Conservation (phyloP, 2,113 vertebrate genomes). For the Nycticryphes semicollaris region DNA sequence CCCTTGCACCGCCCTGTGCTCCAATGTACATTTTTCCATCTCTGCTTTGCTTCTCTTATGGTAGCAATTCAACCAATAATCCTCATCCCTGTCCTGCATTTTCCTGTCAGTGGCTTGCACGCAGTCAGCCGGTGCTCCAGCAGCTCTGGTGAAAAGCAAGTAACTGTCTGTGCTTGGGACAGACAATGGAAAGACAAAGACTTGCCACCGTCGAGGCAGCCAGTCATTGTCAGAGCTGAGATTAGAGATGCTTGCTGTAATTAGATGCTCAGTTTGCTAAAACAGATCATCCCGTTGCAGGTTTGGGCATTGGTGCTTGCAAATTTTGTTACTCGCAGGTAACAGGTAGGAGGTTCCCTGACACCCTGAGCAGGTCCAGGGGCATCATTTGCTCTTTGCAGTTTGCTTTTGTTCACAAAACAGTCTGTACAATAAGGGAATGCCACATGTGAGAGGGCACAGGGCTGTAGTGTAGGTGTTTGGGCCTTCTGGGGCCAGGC, state of each 20-base stretch:
- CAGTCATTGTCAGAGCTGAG: background rate
- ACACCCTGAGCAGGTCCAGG: background rate
- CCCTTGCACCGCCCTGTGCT: background rate
- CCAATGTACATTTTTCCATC: background rate
- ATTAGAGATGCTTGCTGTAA: background rate
- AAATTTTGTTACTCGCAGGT: background rate
- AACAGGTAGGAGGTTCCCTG: background rate
- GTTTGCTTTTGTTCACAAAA: background rate
- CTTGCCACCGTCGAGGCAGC: background rate
- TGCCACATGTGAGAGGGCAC: rapidly evolving
- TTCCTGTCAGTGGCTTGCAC: background rate
- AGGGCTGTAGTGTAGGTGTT: background rate
- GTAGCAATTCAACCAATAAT: background rate
- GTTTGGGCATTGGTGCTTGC: background rate
- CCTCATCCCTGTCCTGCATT: background rate
- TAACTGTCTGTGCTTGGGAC: background rate
- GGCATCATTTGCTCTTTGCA: background rate
- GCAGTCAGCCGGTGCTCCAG: background rate
- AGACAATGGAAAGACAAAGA: background rate
- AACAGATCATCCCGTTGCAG: background rate
- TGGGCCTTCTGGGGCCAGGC: background rate
- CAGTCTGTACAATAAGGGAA: background rate
- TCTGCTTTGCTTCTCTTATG: background rate
- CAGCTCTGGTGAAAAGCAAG: background rate
- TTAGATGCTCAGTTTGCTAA: background rate